Conservation (phyloP, 2,797 vertebrate species). For the Malurus leucopterus region DNA sequence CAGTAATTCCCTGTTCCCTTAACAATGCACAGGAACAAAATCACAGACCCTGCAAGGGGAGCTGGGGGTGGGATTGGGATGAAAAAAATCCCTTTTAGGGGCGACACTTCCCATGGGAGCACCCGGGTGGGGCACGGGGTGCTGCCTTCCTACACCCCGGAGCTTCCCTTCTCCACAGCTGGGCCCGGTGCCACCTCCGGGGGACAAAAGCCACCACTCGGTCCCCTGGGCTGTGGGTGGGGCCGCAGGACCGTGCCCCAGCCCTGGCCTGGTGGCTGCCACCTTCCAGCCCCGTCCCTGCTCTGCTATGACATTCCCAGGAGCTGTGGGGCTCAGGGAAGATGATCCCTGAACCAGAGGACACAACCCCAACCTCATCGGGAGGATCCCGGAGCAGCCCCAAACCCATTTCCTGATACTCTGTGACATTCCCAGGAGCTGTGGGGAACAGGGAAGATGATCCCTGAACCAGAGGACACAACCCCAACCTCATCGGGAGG, state of each 20-base stretch:
- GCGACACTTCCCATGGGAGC: not conserved
- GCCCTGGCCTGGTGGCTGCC: not conserved
- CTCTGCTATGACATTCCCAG: rapidly evolving
- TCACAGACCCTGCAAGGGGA: not conserved
- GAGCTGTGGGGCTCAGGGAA: rapidly evolving
- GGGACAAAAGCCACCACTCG: rapidly evolving
- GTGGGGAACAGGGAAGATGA: rapidly evolving
- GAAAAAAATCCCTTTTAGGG: not conserved
- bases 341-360: rapidly evolving
- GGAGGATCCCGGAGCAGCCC: not conserved
- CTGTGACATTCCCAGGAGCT: not conserved
- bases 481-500: not conserved
- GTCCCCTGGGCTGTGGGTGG: not conserved
- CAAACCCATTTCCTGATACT: not conserved
- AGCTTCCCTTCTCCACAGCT: not conserved
- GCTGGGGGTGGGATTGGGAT: not conserved
- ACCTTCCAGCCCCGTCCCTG: rapidly evolving
- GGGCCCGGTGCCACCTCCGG: not conserved
- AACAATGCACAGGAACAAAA: rapidly evolving
- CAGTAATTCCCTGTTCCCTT: rapidly evolving
- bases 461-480: too few relatives aligned
- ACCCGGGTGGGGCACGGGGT: rapidly evolving
- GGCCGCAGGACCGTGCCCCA: not conserved
- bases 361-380: not conserved
- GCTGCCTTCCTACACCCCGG: not conserved